Evolutionary conservation across 2,888 invertebrate species (phyloP).

Genomic region (Thecocarcelia acutangulata): DNA sequence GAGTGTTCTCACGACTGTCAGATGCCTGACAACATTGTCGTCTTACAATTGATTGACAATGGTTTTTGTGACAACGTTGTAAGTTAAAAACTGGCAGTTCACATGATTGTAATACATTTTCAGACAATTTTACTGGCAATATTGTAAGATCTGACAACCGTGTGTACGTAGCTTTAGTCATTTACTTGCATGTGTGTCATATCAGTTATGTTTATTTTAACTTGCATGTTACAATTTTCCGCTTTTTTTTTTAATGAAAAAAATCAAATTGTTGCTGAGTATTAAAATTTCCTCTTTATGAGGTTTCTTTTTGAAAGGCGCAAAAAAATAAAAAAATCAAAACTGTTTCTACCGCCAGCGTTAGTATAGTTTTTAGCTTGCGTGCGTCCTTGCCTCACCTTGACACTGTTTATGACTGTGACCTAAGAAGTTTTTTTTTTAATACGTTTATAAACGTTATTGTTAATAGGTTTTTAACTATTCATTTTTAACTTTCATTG

Average conservation of each 20-base stretch:
- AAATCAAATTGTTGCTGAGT: background rate
- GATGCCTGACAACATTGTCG: no score
- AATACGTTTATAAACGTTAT: constrained; percentile 3
- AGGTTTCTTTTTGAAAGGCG: background rate
- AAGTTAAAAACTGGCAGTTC: no score
- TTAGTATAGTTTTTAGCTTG: constrained; percentile 23
- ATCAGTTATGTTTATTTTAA: background rate
- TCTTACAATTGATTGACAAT: no score
- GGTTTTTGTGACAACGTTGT: no score
- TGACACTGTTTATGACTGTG: constrained; percentile 58
- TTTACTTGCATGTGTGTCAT: no score
- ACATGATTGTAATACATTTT: no score
- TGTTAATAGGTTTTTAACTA: constrained; percentile 36
- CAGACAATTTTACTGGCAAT: no score
- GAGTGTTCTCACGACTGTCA: no score
- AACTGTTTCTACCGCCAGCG: background rate
- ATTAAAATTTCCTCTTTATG: background rate
- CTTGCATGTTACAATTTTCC: background rate
- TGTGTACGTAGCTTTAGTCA: no score
- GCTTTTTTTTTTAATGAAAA: no score
- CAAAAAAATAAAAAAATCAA: background rate
- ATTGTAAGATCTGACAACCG: no score
- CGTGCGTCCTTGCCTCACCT: constrained; percentile 64
- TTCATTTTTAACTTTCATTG: constrained; percentile 24
- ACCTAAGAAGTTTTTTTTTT: constrained; percentile 30